These are phyloP conservation scores for Chromoteleia sp. DNA, from an alignment of 2,888 invertebrate genomes.

Conservation along the genomic window DNA sequence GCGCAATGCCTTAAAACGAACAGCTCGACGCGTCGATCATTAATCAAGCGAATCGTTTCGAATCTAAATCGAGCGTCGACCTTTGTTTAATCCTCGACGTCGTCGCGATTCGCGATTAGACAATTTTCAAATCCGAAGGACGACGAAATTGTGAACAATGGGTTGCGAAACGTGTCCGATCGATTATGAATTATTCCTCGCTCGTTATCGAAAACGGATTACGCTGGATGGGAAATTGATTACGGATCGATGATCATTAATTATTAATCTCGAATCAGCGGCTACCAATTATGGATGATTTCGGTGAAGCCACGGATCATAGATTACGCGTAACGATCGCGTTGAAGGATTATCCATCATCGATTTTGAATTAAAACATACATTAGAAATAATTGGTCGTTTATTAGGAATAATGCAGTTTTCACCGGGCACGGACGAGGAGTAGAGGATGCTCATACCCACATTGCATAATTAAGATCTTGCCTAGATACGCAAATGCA, in stretches of 20 bases:
- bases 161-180: conserved; percentile 9
- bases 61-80: background rate
- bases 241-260: conserved; percentile 46
- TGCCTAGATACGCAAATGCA: conserved; percentile 58
- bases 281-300: conserved; percentile 51
- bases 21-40: background rate
- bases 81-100: background rate
- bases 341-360: conserved; percentile 59
- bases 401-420: conserved; percentile 56
- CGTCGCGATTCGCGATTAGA: background rate
- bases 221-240: conserved; percentile 26
- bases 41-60: conserved; percentile 12
- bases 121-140: background rate
- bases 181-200: conserved; percentile 25
- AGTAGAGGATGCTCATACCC: conserved; percentile 34
- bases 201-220: conserved; percentile 31
- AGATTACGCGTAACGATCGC: conserved; percentile 23
- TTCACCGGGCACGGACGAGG: conserved; percentile 21
- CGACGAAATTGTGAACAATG: conserved; percentile 9
- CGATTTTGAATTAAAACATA: conserved; percentile 52
- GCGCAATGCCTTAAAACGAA: conserved; percentile 11
- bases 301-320: conserved; percentile 20
- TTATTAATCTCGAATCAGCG: conserved; percentile 49
- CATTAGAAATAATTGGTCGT: conserved; percentile 56
- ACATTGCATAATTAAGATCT: conserved; percentile 60